Percentiles rank a stretch among this genome's conserved stretches.
Conservation (phyloP, 2,888 invertebrate genomes). For the Eutolmus rufibarbis region DNA sequence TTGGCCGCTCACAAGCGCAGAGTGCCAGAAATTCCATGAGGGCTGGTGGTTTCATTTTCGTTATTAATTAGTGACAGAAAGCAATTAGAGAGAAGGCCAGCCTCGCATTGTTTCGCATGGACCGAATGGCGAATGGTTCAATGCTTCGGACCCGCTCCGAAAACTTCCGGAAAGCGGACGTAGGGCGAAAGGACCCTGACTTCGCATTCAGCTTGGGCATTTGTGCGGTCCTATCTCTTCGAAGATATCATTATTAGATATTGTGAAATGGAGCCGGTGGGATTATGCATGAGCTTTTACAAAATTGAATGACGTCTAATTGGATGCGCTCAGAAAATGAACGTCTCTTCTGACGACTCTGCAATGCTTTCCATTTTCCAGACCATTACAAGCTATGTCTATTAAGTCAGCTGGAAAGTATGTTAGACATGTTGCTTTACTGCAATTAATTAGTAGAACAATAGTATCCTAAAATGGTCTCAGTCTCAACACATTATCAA, state of each 20-base stretch:
- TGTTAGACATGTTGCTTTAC: background rate
- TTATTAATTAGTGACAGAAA: constrained; percentile 28
- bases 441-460: background rate
- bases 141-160: background rate
- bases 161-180: background rate
- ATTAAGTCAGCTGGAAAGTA: background rate
- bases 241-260: constrained; percentile 22
- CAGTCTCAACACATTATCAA: background rate
- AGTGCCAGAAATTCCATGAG: constrained; percentile 11
- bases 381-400: background rate
- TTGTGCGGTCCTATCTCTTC: background rate
- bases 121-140: background rate
- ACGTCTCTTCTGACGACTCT: background rate
- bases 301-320: background rate
- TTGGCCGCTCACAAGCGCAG: background rate
- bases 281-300: background rate
- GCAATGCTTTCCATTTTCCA: background rate
- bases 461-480: background rate
- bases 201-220: background rate
- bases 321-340: background rate
- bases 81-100: background rate
- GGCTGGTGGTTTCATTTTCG: constrained; percentile 2
- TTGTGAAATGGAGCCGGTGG: background rate
- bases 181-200: background rate
- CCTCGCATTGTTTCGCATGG: background rate